Base-by-base conservation (phyloP, 1,140 invertebrate genomes). In the Lutraria rhynchaena region DNA sequence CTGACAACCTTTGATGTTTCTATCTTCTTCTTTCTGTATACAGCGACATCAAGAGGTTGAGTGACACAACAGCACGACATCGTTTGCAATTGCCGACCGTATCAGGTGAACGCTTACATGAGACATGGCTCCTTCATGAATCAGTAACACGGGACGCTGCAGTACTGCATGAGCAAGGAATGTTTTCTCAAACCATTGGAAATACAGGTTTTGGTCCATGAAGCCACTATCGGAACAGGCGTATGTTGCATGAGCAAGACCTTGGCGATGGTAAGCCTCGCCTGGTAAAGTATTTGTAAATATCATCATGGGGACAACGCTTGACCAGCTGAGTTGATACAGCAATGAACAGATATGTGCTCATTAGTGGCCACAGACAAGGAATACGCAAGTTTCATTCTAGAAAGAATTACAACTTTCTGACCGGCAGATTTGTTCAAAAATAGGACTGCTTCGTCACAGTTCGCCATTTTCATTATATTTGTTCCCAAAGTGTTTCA, bases 311-410 rank as follows among this genome's bases (percentile, higher is more conserved):
- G 71, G 0, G 81, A 71, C 3, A 69, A 4, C 2, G 81, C 61
- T 33, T 29, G 2, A 0, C 70, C 71, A 3, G 81, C 70, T 31
- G 81, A 31, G 31, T 75, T 75, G 4, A 69, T 71, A 60, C 81
- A 82, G 35, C 70, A 82, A 29, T 82, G 81, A 1, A 82, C 80
- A 9, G 80, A 82, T 37, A 82, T 74, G 24, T 82, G 69, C n/a
- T 82, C 80, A 31, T 29, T 82, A 3, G 74, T 77, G 3, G 74
- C 74, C 3, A 65, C 57, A 3, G 41, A 22, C 11, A 77, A 5
- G 24, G 58, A 65, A 35, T 77, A 60, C 3, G 74, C 60, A 60
- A 65, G 74, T 65, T 77, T 77, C n/a, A 22, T 11, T 51, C 60
- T 22, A 1, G 41, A 33, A 5, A 60, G 74, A 13, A 77, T 60